Evolutionary conservation across 1,140 invertebrate species (phyloP).

Genomic region (Mercenaria mercenaria): DNA sequence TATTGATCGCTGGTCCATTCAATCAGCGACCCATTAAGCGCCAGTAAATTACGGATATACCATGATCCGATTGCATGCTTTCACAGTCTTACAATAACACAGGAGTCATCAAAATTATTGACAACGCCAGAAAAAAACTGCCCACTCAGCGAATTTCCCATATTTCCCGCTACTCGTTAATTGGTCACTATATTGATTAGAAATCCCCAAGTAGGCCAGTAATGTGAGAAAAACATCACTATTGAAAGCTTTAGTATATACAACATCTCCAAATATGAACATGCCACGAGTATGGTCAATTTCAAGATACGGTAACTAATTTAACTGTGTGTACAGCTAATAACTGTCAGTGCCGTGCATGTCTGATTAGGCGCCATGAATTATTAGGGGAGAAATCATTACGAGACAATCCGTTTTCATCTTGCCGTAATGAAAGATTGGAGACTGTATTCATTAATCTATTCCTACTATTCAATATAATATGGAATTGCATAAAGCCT

Average conservation of each 20-base stretch:
- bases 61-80: not conserved
- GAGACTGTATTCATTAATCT: too few relatives aligned
- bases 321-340: not conserved
- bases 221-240: not conserved
- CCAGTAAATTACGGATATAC: not conserved
- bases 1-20: not conserved
- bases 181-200: slow-evolving; percentile 9
- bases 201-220: not conserved
- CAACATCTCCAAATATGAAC: not conserved
- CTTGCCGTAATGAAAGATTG: too few relatives aligned
- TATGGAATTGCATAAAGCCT: too few relatives aligned
- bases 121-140: slow-evolving; percentile 12
- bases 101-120: not conserved
- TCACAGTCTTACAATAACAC: slow-evolving; percentile 23
- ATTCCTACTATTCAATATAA: too few relatives aligned
- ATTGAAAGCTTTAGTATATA: not conserved
- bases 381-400: not conserved
- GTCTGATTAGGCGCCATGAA: not conserved
- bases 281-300: not conserved
- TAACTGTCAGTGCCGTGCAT: not conserved
- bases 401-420: not conserved
- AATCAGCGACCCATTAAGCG: not conserved
- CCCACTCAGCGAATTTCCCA: slow-evolving; percentile 14
- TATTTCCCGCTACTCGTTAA: slow-evolving; percentile 5
- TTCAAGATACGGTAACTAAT: slow-evolving; percentile 9